phyloP scores from a whole-genome alignment of 2,888 invertebrate genomes.

The Brenthis daphne region DNA sequence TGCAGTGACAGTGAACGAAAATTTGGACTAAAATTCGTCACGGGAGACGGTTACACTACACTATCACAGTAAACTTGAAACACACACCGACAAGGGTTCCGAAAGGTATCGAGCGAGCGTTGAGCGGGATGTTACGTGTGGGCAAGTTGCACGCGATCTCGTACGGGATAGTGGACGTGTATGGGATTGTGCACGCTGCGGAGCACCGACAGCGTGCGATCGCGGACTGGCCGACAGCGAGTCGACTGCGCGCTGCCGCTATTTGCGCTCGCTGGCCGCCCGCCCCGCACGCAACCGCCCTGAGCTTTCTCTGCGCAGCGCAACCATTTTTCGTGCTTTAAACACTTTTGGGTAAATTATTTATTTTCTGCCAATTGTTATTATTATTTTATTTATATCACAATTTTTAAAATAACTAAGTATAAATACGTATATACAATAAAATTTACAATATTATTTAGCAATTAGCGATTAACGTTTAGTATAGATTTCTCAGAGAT shows the following conservation, averaged over 20 bases:
- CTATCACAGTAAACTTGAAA: slow-evolving; percentile 32
- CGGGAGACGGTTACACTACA: slow-evolving; percentile 34
- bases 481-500: no score
- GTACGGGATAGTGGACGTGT: slow-evolving; percentile 7
- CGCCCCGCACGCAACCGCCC: slow-evolving; percentile 58
- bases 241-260: slow-evolving; percentile 71
- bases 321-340: slow-evolving; percentile 58
- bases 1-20: slow-evolving; percentile 43
- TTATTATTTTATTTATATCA: no score
- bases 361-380: slow-evolving; percentile 2
- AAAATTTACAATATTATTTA: neutral
- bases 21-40: slow-evolving; percentile 20
- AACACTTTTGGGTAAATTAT: slow-evolving; percentile 30
- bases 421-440: neutral
- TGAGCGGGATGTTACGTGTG: slow-evolving; percentile 26
- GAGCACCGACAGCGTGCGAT: slow-evolving; percentile 50
- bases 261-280: slow-evolving; percentile 62
- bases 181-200: slow-evolving; percentile 24
- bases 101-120: slow-evolving; percentile 34
- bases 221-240: slow-evolving; percentile 48
- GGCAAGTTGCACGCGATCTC: slow-evolving; percentile 32
- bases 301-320: slow-evolving; percentile 79
- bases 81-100: slow-evolving; percentile 25
- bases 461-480: no score
- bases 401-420: no score